phyloP scores from a whole-genome alignment of 2,113 vertebrate species.

The Microcebus lehilahytsara region DNA sequence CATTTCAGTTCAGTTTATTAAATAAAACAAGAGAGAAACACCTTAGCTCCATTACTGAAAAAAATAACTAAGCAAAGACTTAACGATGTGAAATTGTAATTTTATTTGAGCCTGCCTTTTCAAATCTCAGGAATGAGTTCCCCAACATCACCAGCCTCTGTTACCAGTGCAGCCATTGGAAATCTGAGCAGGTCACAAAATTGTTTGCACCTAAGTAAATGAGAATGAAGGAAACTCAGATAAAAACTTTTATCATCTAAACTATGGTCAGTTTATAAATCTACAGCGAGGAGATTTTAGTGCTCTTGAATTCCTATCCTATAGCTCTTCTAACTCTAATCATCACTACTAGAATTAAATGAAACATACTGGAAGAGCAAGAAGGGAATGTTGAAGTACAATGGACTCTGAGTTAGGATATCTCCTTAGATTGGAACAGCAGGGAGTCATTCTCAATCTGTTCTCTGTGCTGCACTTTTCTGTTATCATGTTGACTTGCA shows the following conservation, averaged over 20 bases:
- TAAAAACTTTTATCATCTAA: neutral
- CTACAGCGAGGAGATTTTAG: neutral
- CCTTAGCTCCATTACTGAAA: neutral
- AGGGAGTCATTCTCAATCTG: neutral
- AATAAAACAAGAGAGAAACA: neutral
- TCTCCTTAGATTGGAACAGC: neutral
- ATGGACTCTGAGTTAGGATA: neutral
- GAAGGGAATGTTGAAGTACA: neutral
- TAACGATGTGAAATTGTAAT: neutral
- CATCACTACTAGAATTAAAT: neutral
- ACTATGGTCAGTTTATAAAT: neutral
- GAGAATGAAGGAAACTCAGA: neutral
- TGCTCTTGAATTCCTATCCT: neutral
- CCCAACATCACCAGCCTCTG: neutral
- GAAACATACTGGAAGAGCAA: neutral
- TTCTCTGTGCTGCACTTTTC: neutral
- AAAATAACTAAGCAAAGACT: neutral
- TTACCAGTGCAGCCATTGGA: neutral
- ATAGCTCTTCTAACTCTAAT: neutral
- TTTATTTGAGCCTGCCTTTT: neutral
- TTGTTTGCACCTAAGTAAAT: neutral
- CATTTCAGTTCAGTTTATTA: neutral
- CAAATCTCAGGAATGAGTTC: neutral
- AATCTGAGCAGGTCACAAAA: neutral
- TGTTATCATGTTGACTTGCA: neutral